Evolutionary conservation across 2,888 invertebrate species (phyloP), one percentile per base, ranked within the genome.

Genomic region (Ornithoptera alexandrae): DNA sequence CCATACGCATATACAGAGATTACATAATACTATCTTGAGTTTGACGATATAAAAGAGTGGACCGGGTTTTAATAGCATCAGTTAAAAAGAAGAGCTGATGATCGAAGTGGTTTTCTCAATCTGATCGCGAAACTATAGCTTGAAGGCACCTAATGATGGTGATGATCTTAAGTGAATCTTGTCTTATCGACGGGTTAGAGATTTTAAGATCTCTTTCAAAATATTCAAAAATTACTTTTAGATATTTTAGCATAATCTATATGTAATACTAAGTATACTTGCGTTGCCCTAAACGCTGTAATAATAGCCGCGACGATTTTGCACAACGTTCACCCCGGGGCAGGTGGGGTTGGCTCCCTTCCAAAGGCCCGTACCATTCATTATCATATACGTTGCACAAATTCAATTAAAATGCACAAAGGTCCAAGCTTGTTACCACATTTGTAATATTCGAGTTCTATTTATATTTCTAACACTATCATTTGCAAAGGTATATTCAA

Each of bases 371-470:
- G 50, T 68, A 60, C 60, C 58, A 46, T 64, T 60, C 58, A 64
- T 64, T 68, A 64, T 60, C 64, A 60, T 68, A 68, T 59, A 60
- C 64, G 64, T 36, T 64, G 64, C 53, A 64, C 64, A 64, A 68
- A 68, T 68, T 64, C 68, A 68, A 68, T 68, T 68, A 68, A 68
- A 68, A 68, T 68, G 68, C 63, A 68, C 68, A 64, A 68, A 59
- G 63, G 64, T 60, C 50, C 42, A 42, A 50, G 39, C 36, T 59
- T 63, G 50, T 58, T 58, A 63, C 30, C 30, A 63, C 62, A 59
- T 46, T 63, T 68, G 58, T 46, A 63, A 68, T 59, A 50, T 63
- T 68, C 22, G 58, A 17, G 17, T 59, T 50, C 7, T 56, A 20
- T 56, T 20, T 56, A 56, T 15, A 56, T 56, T 56, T 56, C 56